These are phyloP conservation scores for Strix uralensis DNA, from an alignment of 2,113 vertebrate species.

Conservation along the genomic window DNA sequence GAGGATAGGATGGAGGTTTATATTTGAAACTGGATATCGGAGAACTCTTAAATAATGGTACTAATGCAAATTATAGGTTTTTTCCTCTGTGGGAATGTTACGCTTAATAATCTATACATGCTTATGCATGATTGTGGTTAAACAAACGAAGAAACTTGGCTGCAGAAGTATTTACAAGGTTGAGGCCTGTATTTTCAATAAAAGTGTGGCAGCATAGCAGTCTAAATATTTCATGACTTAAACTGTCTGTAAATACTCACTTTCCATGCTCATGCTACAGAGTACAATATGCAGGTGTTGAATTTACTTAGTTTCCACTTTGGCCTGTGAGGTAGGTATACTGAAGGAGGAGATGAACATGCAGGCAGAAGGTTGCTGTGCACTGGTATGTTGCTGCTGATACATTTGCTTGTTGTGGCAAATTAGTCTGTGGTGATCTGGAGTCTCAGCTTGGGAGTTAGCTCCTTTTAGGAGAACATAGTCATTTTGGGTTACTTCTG, in stretches of 20 bases:
- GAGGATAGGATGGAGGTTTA: neutral
- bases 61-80: neutral
- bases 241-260: neutral
- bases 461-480: neutral
- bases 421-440: neutral
- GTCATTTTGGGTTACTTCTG: constrained; percentile 27
- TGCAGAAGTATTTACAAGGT: neutral
- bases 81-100: neutral
- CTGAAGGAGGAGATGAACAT: neutral
- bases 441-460: neutral
- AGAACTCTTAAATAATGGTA: neutral
- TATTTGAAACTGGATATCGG: neutral
- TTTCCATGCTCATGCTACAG: neutral
- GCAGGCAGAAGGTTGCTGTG: neutral
- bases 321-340: neutral
- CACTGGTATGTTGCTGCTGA: neutral
- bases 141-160: neutral
- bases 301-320: neutral
- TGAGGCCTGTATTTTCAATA: neutral
- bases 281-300: neutral
- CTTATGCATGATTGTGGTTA: neutral
- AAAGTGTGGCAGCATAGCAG: neutral
- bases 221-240: neutral
- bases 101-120: neutral
- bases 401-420: neutral